A percentile compares a stretch with the other conserved stretches of the same genome.
Conservation (phyloP, 64 coral and sea anemone species). For the Montipora capricornis region DNA sequence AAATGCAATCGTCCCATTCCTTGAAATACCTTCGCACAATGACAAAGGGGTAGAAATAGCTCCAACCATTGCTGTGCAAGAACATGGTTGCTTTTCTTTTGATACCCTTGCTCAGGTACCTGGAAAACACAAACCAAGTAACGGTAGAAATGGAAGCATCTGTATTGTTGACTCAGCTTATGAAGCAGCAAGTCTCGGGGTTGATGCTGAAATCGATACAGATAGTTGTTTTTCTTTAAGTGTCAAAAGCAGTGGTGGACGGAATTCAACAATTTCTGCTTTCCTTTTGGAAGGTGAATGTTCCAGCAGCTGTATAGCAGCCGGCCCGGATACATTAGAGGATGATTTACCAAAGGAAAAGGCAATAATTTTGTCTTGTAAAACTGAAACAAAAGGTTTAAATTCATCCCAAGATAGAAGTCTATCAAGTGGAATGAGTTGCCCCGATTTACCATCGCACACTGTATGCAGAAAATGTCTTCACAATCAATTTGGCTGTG, state of each 20-base stretch:
- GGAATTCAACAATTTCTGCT: conserved; percentile 31
- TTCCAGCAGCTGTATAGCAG: background rate
- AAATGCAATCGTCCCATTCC: background rate
- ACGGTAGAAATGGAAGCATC: too few species aligned
- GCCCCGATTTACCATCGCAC: background rate
- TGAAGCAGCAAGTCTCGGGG: background rate
- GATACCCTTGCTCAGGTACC: background rate
- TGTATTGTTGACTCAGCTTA: too few species aligned
- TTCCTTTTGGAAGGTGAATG: conserved; percentile 31
- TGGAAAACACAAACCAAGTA: background rate
- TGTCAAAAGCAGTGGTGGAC: background rate
- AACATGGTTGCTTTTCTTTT: background rate
- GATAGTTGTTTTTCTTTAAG: background rate
- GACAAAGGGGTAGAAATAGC: background rate
- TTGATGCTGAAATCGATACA: too few species aligned
- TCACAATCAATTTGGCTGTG: background rate
- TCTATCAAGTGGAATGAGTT: background rate
- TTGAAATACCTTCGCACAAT: background rate
- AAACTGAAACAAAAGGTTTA: too few species aligned
- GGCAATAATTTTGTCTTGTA: background rate
- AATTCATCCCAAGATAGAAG: background rate
- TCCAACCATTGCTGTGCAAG: background rate
- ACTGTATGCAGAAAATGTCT: background rate
- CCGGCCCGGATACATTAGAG: background rate
- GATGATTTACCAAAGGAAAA: conserved; percentile 1